These are phyloP conservation scores for Stegophylla sp. DNA, from an alignment of 2,888 invertebrate species.

Conservation along the genomic window DNA sequence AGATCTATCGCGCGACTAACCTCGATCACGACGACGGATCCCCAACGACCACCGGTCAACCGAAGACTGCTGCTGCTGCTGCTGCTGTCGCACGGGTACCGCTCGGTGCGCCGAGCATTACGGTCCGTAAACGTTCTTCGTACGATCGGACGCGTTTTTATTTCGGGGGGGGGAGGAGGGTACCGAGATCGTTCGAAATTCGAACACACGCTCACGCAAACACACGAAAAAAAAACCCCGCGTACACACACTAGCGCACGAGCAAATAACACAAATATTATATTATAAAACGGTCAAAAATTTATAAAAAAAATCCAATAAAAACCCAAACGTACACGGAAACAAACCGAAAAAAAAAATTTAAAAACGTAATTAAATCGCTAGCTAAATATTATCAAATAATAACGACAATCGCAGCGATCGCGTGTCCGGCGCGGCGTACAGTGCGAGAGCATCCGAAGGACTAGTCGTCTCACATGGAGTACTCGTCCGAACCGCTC, in stretches of 20 bases:
- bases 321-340: not conserved
- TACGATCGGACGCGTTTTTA: no score
- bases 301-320: not conserved
- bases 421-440: not conserved
- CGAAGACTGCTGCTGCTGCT: not conserved
- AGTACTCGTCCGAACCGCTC: no score
- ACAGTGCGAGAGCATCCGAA: slow-evolving; percentile 46
- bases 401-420: not conserved
- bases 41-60: not conserved
- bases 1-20: no score
- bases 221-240: not conserved
- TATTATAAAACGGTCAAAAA: not conserved
- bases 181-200: not conserved
- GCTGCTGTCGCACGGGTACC: no score
- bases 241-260: not conserved
- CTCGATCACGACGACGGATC: not conserved
- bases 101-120: not conserved
- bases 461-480: slow-evolving; percentile 54
- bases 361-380: not conserved
- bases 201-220: not conserved
- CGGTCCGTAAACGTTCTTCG: not conserved
- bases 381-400: not conserved
- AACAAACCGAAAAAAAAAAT: not conserved
- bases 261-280: not conserved
- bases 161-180: no score